Evolutionary conservation across 2,888 invertebrate genomes (phyloP).

Genomic region (Xanthia togata): DNA sequence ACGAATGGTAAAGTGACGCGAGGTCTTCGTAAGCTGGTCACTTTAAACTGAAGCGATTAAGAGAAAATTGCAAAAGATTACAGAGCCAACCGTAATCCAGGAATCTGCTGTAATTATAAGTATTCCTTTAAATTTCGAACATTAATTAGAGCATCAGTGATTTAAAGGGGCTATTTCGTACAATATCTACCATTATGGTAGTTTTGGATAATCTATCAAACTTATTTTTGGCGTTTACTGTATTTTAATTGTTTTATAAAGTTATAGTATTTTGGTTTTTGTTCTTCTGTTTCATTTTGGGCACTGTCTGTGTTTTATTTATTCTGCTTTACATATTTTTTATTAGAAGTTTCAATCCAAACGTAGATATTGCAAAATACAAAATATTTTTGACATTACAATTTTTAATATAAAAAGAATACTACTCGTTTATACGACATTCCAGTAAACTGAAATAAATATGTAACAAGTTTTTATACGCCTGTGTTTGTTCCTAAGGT

Average conservation of each 20-base stretch:
- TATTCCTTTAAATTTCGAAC: slow-evolving; percentile 83
- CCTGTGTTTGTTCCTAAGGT: slow-evolving; percentile 48
- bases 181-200: slow-evolving; percentile 62
- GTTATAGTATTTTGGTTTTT: slow-evolving; percentile 9
- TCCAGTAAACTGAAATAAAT: slow-evolving; percentile 47
- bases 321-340: not conserved
- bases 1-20: slow-evolving; percentile 66
- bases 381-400: not conserved
- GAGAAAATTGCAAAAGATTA: slow-evolving; percentile 89
- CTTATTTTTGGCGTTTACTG: slow-evolving; percentile 41
- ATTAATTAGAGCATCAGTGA: slow-evolving; percentile 83
- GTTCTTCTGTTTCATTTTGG: not conserved
- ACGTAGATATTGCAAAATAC: too few species aligned
- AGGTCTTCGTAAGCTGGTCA: slow-evolving; percentile 74
- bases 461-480: slow-evolving; percentile 52
- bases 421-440: slow-evolving; percentile 1
- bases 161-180: slow-evolving; percentile 75
- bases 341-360: not conserved
- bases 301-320: slow-evolving; percentile 4
- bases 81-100: slow-evolving; percentile 82
- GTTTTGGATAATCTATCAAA: slow-evolving; percentile 60
- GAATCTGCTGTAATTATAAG: slow-evolving; percentile 85
- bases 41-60: slow-evolving; percentile 83
- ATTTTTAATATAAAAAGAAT: not conserved
- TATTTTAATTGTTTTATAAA: slow-evolving; percentile 43